Base-by-base conservation (phyloP, 2,888 invertebrate genomes). In the Chelonus formosanus region DNA sequence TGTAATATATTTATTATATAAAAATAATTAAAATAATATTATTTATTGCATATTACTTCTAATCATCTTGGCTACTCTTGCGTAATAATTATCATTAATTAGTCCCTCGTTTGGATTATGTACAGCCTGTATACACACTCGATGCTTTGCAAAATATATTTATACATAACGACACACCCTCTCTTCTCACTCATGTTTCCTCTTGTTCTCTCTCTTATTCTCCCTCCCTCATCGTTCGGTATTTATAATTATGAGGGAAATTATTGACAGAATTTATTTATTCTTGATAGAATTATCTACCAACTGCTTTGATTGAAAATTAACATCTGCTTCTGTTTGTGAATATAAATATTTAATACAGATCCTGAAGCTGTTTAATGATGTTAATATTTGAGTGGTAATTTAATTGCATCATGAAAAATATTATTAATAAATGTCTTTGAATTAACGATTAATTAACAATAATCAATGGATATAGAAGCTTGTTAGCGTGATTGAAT, bases 51-150 rank as follows among this genome's bases (percentile, higher is more conserved):
- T 53, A 53, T 59, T 53, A 35, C 31, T 54, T 20, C 7, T 65
- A 68, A 68, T 67, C 48, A 57, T 62, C 65, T 43, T 4, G 34
- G 6, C 53, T 43, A 44, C 53, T 53, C 34, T 61, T 44, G 43
- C 44, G 7, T 32, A 53, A 61, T 5, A 60, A 60, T 52, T 40
- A 60, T 52, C 40, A 52, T 43, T 61, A 61, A 61, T 53, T 61
- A 54, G n/a, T 34, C 44, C 8, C 36, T 48, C 50, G 7, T 52
- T 34, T 40, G 47, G 47, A 47, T 58, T 35, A 57, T 32, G 4
- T 31, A 7, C 8, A 57, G 31, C 32, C 5, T 44, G 4, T 32
- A 31, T 32, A 57, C 43, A 45, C 44, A 44, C 44, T 31, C 10
- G 48, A 10, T 40, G 40, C 40, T 40, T 6, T 40, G 40, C 40